Base-by-base conservation (phyloP, 2,113 vertebrate genomes). In the Aleadryas rufinucha region DNA sequence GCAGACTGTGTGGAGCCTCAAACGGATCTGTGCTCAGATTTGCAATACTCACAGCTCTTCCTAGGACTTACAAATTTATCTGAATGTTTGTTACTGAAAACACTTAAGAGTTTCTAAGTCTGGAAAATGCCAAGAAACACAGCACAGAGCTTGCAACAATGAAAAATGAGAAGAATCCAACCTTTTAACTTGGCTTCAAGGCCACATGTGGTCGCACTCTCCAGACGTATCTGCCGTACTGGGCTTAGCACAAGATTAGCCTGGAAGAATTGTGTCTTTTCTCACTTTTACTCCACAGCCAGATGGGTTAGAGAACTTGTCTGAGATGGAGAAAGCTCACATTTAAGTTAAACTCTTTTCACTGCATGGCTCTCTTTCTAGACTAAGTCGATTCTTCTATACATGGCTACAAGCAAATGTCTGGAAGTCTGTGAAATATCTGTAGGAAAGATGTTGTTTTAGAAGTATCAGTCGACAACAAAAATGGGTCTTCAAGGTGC, bases 161-260 rank as follows among this genome's bases (percentile, higher is more conserved):
- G 59, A 84, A 47, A 80, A 27, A n/a, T 33, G 30, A 45, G 60
- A 77, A 86, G 39, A 88, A 80, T 9, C n/a, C 68, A 49, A 26
- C 33, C 21, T 59, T 30, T 53, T 78, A 61, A n/a, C 45, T 77
- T 84, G 59, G 35, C 68, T 86, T 87, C 72, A 49, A 28, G 19
- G 41, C 19, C 45, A 41, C 30, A 24, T 47, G 44, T 71, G 39
- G 30, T 63, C 63, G 66, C 50, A 70, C 27, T 68, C 49, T 68
- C 21, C 49, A 64, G 57, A 53, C 28, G 14, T 19, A 39, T 60
- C 30, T 89, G 90, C 45, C 80, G 30, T 19, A 28, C 23, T 60
- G 49, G 63, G 41, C 23, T 95, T 77, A 89, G 68, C 53, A 89
- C 59, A 76, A 83, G 45, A 89, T 91, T 63, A 93, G 24, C 18